phyloP scores from a whole-genome alignment of 2,113 vertebrate species.

The Nicator chloris region DNA sequence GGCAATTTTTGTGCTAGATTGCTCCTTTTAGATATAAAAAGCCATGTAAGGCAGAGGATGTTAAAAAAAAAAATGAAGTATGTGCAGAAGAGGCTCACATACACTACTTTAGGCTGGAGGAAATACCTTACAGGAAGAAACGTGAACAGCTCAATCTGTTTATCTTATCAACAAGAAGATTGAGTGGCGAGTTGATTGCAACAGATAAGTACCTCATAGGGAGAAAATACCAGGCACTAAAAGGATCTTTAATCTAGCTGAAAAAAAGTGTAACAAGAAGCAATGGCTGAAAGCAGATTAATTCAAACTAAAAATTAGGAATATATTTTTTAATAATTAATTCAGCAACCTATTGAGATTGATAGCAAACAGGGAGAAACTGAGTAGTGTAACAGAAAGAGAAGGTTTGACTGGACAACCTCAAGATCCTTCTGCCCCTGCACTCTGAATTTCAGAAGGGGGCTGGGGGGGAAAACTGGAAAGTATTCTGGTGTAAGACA shows the following conservation, averaged over 20 bases:
- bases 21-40: neutral
- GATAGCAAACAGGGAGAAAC: neutral
- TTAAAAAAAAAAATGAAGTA: neutral
- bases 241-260: neutral
- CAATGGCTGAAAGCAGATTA: neutral
- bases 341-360: neutral
- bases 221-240: conserved; percentile 1
- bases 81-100: neutral
- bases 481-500: neutral
- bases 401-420: neutral
- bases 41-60: neutral
- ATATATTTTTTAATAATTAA: neutral
- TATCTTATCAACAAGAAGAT: conserved; percentile 38
- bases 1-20: conserved; percentile 17
- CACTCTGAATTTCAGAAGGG: neutral
- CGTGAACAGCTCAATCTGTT: conserved; percentile 30
- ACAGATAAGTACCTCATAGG: neutral
- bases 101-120: conserved; percentile 4
- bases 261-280: neutral
- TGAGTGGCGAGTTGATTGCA: conserved; percentile 38
- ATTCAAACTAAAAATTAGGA: conserved; percentile 1
- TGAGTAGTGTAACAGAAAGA: neutral
- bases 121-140: conserved; percentile 33
- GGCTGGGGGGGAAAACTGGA: fast-evolving
- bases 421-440: neutral